Percentiles rank a stretch among this genome's conserved stretches.
Evolutionary conservation across 1,140 invertebrate species (phyloP).

Genomic region (Pogonomyrmex barbatus): DNA sequence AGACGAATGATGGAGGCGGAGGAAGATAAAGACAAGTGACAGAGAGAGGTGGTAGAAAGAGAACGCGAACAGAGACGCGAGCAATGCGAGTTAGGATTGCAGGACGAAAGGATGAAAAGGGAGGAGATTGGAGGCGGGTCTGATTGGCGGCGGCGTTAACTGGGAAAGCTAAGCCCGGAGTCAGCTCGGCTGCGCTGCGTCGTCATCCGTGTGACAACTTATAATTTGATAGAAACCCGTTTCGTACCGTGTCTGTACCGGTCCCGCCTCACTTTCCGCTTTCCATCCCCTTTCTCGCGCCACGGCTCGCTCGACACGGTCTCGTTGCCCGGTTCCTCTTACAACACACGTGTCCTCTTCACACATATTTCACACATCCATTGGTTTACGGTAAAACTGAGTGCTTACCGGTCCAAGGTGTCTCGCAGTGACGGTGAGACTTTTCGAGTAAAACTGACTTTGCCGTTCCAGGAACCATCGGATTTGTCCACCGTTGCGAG

Average conservation of each 20-base stretch:
- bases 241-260: constrained; percentile 70
- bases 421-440: constrained; percentile 36
- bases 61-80: constrained; percentile 40
- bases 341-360: neutral
- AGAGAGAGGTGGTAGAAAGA: constrained; percentile 45
- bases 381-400: neutral
- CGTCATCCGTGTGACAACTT: constrained; percentile 83
- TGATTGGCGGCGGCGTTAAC: constrained; percentile 80
- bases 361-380: neutral
- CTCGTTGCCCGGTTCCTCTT: constrained; percentile 24
- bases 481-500: neutral
- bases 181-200: constrained; percentile 74
- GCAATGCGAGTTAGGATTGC: constrained; percentile 49
- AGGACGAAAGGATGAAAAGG: constrained; percentile 60
- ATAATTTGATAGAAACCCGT: constrained; percentile 82
- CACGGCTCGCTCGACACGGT: constrained; percentile 10
- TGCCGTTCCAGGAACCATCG: neutral
- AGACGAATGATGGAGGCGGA: constrained; percentile 21
- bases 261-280: constrained; percentile 55
- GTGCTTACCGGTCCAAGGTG: constrained; percentile 42
- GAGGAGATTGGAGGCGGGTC: constrained; percentile 62
- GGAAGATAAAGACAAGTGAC: constrained; percentile 32
- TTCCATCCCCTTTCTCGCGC: constrained; percentile 25
- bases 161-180: constrained; percentile 78
- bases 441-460: constrained; percentile 26